phyloP scores from a whole-genome alignment of 2,888 invertebrate species.

The Drosophila diplacantha region DNA sequence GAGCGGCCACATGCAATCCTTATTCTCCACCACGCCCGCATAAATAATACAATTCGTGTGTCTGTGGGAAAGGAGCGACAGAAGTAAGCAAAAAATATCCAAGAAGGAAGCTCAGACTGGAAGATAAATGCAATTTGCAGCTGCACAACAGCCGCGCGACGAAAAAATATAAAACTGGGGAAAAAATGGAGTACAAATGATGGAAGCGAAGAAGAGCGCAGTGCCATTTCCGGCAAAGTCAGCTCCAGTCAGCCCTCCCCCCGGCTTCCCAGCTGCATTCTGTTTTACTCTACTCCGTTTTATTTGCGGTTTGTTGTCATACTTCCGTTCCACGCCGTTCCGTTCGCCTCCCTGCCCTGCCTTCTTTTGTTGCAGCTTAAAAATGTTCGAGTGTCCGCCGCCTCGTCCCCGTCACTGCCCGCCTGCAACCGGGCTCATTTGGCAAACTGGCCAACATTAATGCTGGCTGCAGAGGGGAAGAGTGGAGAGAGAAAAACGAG shows the following conservation, averaged over 20 bases:
- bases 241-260: constrained; percentile 16
- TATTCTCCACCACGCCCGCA: constrained; percentile 19
- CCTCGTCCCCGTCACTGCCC: constrained; percentile 11
- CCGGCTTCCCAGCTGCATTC: constrained; percentile 4
- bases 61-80: constrained; percentile 6
- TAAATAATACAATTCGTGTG: background rate
- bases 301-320: constrained; percentile 47
- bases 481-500: constrained; percentile 1
- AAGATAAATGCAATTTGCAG: constrained; percentile 67
- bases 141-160: constrained; percentile 4
- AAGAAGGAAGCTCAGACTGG: constrained; percentile 46
- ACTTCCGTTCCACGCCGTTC: constrained; percentile 34
- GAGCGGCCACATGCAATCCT: constrained; percentile 36
- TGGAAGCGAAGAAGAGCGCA: constrained; percentile 34
- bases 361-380: constrained; percentile 40
- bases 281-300: constrained; percentile 1
- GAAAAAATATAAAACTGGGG: background rate
- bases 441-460: constrained; percentile 47
- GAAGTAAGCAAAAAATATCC: constrained; percentile 50
- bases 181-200: constrained; percentile 33
- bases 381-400: constrained; percentile 41
- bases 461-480: constrained; percentile 25
- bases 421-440: constrained; percentile 46
- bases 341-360: constrained; percentile 16
- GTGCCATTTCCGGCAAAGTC: constrained; percentile 57